Evolutionary conservation across 2,888 invertebrate genomes (phyloP), one percentile per base, ranked within the genome.

Genomic region (Caradrina clavipalpis): DNA sequence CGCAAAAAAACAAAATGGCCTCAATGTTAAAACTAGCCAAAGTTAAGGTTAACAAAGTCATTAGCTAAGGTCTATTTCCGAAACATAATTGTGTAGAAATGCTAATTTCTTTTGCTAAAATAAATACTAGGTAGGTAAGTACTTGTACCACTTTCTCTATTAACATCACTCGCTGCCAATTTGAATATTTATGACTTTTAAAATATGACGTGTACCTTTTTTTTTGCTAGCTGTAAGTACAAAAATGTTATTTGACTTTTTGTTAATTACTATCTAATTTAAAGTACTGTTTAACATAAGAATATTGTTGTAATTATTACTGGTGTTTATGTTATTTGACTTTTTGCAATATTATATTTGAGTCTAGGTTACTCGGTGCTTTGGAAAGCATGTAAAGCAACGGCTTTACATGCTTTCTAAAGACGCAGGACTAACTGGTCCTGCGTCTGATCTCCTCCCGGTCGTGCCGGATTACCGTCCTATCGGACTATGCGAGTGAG

Each of bases 21-120:
- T 68, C 55, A 59, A 72, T 76, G 31, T 47, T 31, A 31, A 65
- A 72, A 60, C 59, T 54, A 58, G 54, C 31, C 57, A 67, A 71
- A 73, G 76, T 76, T 76, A 73, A 81, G 74, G 79, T 81, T 65
- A 73, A 73, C 69, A 76, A 71, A 60, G 65, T 70, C 60, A 78
- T 83, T 83, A 83, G 82, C 55, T 61, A 47, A 57, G 81, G 75
- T 83, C 83, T 83, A 80, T 83, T 81, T 83, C 77, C 73, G 53
- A 21, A 58, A 54, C 35, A 54, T 73, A 73, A 81, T 72, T 74
- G 75, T 62, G n/a, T 42, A 60, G 57, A 81, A 60, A 80, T 78
- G 78, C 61, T 66, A 78, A 83, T 78, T 45, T 61, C 42, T 58
- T 74, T 67, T 62, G 71, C 68, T 59, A 64, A 80, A 83, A 75